Percentiles rank a stretch among this genome's conserved stretches.
Conservation (phyloP, 2,797 vertebrate species). For the Pangasius sanitwongsei region DNA sequence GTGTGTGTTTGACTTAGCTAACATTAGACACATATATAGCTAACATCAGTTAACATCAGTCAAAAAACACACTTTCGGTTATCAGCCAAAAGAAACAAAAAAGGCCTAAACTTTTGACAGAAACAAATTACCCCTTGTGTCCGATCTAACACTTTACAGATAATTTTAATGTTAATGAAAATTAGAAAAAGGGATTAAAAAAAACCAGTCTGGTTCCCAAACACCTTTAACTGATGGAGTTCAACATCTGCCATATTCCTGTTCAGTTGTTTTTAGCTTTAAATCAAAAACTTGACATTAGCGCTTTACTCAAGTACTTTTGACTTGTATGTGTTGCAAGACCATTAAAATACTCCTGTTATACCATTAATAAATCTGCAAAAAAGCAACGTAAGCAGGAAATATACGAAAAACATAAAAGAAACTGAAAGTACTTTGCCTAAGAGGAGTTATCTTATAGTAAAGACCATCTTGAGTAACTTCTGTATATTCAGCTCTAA, state of each 20-base stretch:
- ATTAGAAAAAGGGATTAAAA: background rate
- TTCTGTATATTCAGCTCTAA: background rate
- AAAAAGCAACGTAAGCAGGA: background rate
- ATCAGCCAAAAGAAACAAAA: background rate
- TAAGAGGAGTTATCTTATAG: background rate
- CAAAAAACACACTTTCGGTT: background rate
- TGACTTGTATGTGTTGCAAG: background rate
- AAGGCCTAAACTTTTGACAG: background rate
- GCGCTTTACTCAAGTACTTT: background rate
- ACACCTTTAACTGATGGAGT: background rate
- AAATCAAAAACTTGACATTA: background rate
- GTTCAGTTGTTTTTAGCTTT: too few relatives aligned
- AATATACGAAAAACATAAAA: background rate
- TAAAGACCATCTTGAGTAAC: background rate
- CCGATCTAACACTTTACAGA: background rate
- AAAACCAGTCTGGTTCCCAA: background rate
- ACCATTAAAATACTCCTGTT: background rate
- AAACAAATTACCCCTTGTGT: background rate
- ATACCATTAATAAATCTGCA: background rate
- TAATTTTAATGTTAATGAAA: background rate
- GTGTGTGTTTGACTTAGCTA: background rate
- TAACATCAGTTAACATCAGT: background rate
- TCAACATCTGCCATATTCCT: background rate
- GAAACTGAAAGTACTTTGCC: background rate
- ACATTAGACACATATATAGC: background rate